Evolutionary conservation across 2,113 vertebrate genomes (phyloP).

Genomic region (Trachemys scripta): DNA sequence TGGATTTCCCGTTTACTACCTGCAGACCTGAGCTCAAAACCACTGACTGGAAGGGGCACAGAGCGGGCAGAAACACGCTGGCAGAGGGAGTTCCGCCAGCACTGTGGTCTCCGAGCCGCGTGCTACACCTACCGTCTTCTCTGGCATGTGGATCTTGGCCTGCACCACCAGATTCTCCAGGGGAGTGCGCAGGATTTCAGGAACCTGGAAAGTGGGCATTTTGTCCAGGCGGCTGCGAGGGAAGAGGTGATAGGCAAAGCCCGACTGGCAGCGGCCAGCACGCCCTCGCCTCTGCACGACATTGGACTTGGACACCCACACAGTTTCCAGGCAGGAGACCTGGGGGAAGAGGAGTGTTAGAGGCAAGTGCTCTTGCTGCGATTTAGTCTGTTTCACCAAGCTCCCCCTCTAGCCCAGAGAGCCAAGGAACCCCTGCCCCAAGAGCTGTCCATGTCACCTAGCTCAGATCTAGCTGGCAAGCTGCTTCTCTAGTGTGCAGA

Average conservation of each 20-base stretch:
- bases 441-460: background rate
- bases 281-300: slow-evolving; percentile 93
- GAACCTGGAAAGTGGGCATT: slow-evolving; percentile 90
- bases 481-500: background rate
- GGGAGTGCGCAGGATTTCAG: slow-evolving; percentile 95
- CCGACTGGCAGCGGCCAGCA: slow-evolving; percentile 95
- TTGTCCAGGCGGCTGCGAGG: slow-evolving; percentile 86
- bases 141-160: slow-evolving; percentile 95
- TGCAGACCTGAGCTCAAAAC: background rate
- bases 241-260: slow-evolving; percentile 95
- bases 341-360: slow-evolving; percentile 27
- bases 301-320: slow-evolving; percentile 95
- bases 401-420: background rate
- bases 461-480: background rate
- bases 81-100: accelerated
- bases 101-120: accelerated
- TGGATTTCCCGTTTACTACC: background rate
- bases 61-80: accelerated
- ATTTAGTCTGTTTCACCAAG: accelerated
- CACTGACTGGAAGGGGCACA: accelerated
- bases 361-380: accelerated
- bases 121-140: slow-evolving; percentile 83
- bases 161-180: slow-evolving; percentile 96
- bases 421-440: background rate
- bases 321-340: slow-evolving; percentile 96